Percentiles rank a stretch among this genome's conserved stretches.
phyloP scores from a whole-genome alignment of 1,140 invertebrate species.

The Idris sp. region DNA sequence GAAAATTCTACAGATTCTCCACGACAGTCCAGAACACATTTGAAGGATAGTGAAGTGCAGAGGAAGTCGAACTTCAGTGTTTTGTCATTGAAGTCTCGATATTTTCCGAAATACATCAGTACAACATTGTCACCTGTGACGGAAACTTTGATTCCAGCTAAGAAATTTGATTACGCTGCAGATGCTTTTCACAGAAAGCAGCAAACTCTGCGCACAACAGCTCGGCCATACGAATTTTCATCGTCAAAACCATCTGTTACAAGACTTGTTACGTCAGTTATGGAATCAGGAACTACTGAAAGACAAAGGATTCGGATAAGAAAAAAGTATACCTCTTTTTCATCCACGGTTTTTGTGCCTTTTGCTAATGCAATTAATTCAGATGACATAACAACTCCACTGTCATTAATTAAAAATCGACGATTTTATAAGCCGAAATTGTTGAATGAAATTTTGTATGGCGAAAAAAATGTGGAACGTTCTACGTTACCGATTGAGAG shows the following conservation, averaged over 20 bases:
- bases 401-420: slow-evolving; percentile 21
- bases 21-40: slow-evolving; percentile 64
- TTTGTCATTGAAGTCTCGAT: slow-evolving; percentile 64
- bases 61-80: slow-evolving; percentile 8
- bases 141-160: slow-evolving; percentile 73
- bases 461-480: slow-evolving; percentile 66
- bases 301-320: slow-evolving; percentile 76
- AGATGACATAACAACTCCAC: slow-evolving; percentile 22
- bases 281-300: slow-evolving; percentile 77
- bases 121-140: slow-evolving; percentile 65
- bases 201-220: slow-evolving; percentile 68
- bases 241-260: slow-evolving; percentile 72
- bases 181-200: slow-evolving; percentile 71
- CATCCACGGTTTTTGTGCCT: slow-evolving; percentile 69
- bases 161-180: slow-evolving; percentile 74
- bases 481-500: slow-evolving; percentile 75
- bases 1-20: no score
- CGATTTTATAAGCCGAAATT: slow-evolving; percentile 53
- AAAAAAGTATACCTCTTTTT: slow-evolving; percentile 74
- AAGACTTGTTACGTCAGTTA: slow-evolving; percentile 76
- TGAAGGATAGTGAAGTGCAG: slow-evolving; percentile 30
- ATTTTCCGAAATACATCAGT: slow-evolving; percentile 64
- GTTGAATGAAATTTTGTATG: slow-evolving; percentile 68
- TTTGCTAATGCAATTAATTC: slow-evolving; percentile 38
- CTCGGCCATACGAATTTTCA: slow-evolving; percentile 48